Base-by-base conservation (phyloP, 2,113 vertebrate genomes). In the Leucoraja erinaceus region DNA sequence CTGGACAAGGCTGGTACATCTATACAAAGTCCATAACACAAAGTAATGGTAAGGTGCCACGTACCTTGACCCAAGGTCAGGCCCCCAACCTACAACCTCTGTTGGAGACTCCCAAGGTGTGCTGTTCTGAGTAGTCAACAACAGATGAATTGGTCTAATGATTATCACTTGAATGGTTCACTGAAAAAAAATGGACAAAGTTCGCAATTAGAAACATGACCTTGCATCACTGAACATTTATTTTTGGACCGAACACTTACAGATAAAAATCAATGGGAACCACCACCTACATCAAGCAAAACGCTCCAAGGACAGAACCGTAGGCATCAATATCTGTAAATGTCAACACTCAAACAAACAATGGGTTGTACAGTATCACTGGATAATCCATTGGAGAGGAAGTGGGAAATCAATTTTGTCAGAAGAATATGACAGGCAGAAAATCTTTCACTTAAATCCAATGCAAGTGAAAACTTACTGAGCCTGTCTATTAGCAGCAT, bases 71-170 rank as follows among this genome's bases (percentile, higher is more conserved):
- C 81, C 28, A 56, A 61, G 81, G 54, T 86, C 81, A 86, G 81
- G 56, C n/a, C 56, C 81, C 81, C 81, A 61, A 84, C 81, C 81
- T 61, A 86, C 81, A 16, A 59, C 9, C 25, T 25, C 54, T 11
- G 81, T 86, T 86, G 81, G 81, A 61, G 81, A 86, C 81, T 86
- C 81, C 81, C 81, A 86, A 59, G 56, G 31, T 86, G 28, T n/a
- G 81, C 61, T 86, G 56, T 28, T 86, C 56, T 5, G 81, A 86
- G 81, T n/a, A 10, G 81, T 25, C 59, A 86, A n/a, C 81, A 31
- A 86, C 10, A 61, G 81, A 61, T 86, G 54, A 86, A 86, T 86
- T 61, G 56, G 56, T 86, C 81, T 86, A 22, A 25, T 56, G 5
- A 25, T 83, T 61, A 86, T 86, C 28, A 54, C 81, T 61, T 59